Evolutionary conservation across 1,140 invertebrate genomes (phyloP), one percentile per base, ranked within the genome.

Genomic region (Hyphantria cunea): DNA sequence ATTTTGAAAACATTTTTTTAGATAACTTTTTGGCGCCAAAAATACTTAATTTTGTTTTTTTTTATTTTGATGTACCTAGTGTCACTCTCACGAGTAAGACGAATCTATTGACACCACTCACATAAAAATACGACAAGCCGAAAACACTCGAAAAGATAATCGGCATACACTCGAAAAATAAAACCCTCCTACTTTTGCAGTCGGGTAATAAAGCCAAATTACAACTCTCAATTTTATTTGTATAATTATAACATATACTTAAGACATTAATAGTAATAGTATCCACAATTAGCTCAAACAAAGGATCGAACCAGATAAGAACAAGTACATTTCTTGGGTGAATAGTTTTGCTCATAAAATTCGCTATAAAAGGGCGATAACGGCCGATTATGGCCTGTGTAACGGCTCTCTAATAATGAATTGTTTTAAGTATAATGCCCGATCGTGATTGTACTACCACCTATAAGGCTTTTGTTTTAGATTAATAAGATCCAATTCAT

Each of bases 341-440:
- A 84, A 87, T 88, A 90, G 87, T 90, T 89, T 68, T 48, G 70
- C 66, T 85, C 84, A 84, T 90, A 90, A 90, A 87, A 85, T 76
- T 69, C 41, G 80, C 87, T 84, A 88, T 88, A 90, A 90, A 90
- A 87, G 87, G 83, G 85, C 85, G 84, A 86, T 90, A 87, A 85
- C 80, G 70, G 80, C 68, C 83, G 82, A 88, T 90, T 90, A 90
- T 82, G 74, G 79, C 75, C 72, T 66, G 50, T 71, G 64, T 77
- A 89, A 90, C 77, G 70, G 83, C 72, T 73, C 81, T 82, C 83
- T 87, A 89, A 90, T 90, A 90, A 90, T 89, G 87, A 89, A 90
- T 90, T 82, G 84, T 88, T 84, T 88, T 88, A 84, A 88, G 84
- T 84, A 80, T 88, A 87, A 85, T 78, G 72, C 59, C 71, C 62